Evolutionary conservation across 2,888 invertebrate species (phyloP).

Genomic region (Mallateleia sp.): DNA sequence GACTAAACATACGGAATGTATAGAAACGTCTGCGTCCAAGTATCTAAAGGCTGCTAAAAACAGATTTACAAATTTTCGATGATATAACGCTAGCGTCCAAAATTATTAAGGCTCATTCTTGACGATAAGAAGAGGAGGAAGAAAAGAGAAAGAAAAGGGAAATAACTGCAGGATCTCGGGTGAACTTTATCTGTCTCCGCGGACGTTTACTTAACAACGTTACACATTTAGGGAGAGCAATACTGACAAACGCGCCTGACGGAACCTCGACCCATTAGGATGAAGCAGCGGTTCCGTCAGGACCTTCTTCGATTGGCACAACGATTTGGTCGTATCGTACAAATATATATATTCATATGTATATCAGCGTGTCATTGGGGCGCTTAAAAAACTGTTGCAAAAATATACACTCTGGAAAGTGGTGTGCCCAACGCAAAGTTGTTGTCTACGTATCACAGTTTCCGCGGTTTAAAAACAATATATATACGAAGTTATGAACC

Average conservation of each 20-base stretch:
- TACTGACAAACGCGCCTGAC: slow-evolving; percentile 27
- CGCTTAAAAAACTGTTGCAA: slow-evolving; percentile 55
- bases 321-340: slow-evolving; percentile 45
- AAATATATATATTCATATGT: slow-evolving; percentile 40
- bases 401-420: slow-evolving; percentile 54
- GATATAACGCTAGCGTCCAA: too few species aligned
- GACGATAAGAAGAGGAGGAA: not conserved
- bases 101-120: too few species aligned
- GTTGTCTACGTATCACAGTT: slow-evolving; percentile 43
- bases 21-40: slow-evolving; percentile 21
- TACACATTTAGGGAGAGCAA: slow-evolving; percentile 12
- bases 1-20: slow-evolving; percentile 62
- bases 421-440: slow-evolving; percentile 49
- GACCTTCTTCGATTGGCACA: slow-evolving; percentile 31
- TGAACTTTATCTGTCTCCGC: slow-evolving; percentile 37
- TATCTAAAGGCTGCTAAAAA: too few species aligned
- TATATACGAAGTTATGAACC: slow-evolving; percentile 14
- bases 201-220: not conserved
- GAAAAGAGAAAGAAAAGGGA: not conserved
- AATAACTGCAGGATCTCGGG: not conserved
- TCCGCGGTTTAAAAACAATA: slow-evolving; percentile 32
- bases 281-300: too few species aligned
- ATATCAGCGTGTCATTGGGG: not conserved
- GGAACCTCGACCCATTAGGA: too few species aligned
- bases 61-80: too few species aligned